A percentile compares a stretch with the other conserved stretches of the same genome.
These are phyloP conservation scores for Tachysurus vachellii DNA, from an alignment of 2,113 vertebrate genomes.

Conservation along the genomic window DNA sequence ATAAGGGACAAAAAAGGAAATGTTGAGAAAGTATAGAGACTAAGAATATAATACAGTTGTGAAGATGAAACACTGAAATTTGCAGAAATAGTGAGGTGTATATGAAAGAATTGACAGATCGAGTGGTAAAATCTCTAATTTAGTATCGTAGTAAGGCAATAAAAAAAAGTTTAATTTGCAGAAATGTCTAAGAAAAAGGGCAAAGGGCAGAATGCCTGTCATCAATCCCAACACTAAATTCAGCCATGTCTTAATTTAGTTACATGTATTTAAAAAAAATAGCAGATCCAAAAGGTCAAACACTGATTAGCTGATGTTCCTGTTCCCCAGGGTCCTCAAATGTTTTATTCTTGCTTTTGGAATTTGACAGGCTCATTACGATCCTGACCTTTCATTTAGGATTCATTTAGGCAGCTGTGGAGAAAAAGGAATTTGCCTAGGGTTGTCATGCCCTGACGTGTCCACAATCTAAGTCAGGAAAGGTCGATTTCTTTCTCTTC, in stretches of 20 bases:
- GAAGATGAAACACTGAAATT: not conserved
- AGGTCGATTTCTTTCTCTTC: not conserved
- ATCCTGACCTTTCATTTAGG: slow-evolving; percentile 43
- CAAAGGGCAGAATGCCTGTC: not conserved
- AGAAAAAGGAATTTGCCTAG: not conserved
- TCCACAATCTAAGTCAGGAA: not conserved
- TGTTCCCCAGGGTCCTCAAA: not conserved
- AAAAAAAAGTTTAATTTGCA: not conserved
- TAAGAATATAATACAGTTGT: not conserved
- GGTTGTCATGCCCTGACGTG: not conserved
- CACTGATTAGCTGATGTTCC: slow-evolving; percentile 3
- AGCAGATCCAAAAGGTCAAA: slow-evolving; percentile 7
- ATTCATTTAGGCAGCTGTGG: slow-evolving; percentile 6
- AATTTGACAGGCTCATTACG: slow-evolving; percentile 43
- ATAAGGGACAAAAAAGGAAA: not conserved
- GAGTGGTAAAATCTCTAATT: not conserved
- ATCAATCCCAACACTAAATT: not conserved
- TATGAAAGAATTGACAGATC: not conserved
- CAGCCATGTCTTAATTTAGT: not conserved
- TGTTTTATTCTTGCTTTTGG: slow-evolving; percentile 2
- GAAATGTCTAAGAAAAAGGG: not conserved
- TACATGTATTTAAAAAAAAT: slow-evolving; percentile 12
- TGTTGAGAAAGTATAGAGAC: not conserved
- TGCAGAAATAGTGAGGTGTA: not conserved
- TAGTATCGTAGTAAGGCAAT: not conserved